phyloP scores from a whole-genome alignment of 2,797 vertebrate genomes.

The Acridotheres tristis region DNA sequence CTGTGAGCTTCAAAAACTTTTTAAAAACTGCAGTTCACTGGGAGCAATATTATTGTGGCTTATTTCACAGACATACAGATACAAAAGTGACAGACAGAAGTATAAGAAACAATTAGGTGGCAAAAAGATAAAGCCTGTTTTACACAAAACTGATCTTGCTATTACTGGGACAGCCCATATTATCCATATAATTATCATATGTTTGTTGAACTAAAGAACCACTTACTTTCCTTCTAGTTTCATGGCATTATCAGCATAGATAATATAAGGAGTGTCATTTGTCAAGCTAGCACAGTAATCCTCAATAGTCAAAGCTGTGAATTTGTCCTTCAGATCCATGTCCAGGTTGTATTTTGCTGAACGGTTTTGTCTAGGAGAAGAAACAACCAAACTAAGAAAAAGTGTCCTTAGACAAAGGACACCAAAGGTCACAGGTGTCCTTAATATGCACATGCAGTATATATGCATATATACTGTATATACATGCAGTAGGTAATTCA shows the following conservation, averaged over 20 bases:
- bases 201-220: background rate
- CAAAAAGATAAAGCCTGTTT: background rate
- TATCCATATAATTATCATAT: background rate
- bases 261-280: conserved; percentile 72
- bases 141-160: background rate
- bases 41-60: background rate
- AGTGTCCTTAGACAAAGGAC: background rate
- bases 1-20: background rate
- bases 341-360: conserved; percentile 87
- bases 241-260: conserved; percentile 27
- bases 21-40: background rate
- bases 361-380: conserved; percentile 82
- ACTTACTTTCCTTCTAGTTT: conserved; percentile 76
- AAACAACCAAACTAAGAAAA: background rate
- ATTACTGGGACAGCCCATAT: background rate
- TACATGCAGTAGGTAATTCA: background rate
- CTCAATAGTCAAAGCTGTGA: conserved; percentile 83
- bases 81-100: background rate
- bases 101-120: background rate
- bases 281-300: conserved; percentile 83
- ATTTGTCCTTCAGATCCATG: conserved; percentile 89
- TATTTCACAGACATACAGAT: background rate
- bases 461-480: too few species aligned
- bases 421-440: background rate
- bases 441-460: background rate